A percentile compares a stretch with the other conserved stretches of the same genome.
Conservation (phyloP, 2,113 vertebrate species). For the Amphilophus citrinellus region DNA sequence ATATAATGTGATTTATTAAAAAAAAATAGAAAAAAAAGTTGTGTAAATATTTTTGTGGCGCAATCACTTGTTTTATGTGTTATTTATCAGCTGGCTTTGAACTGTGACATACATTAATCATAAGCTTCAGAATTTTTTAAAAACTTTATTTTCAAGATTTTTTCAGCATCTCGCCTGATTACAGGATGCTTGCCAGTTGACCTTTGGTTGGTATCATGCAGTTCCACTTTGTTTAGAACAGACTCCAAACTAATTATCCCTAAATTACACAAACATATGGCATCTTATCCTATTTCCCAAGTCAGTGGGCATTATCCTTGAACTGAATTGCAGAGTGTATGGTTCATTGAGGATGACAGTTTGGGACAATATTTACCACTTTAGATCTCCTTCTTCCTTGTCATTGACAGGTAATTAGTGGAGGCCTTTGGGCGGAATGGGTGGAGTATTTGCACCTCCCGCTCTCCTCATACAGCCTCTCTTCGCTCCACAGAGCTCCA, state of each 20-base stretch:
- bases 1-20: not conserved
- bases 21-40: not conserved
- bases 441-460: slow-evolving; percentile 39
- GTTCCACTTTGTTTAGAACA: slow-evolving; percentile 46
- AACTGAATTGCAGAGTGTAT: slow-evolving; percentile 46
- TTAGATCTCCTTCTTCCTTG: slow-evolving; percentile 45
- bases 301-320: slow-evolving; percentile 56
- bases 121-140: not conserved
- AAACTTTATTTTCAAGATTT: not conserved
- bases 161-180: slow-evolving; percentile 5
- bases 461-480: slow-evolving; percentile 45
- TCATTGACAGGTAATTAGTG: slow-evolving; percentile 74
- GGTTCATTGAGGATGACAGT: slow-evolving; percentile 56
- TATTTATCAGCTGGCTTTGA: not conserved
- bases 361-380: slow-evolving; percentile 70
- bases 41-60: not conserved
- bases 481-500: slow-evolving; percentile 41
- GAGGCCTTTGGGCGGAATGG: slow-evolving; percentile 57
- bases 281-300: slow-evolving; percentile 52
- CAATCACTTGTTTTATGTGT: not conserved
- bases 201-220: slow-evolving; percentile 30
- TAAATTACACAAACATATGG: slow-evolving; percentile 62
- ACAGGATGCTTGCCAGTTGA: not conserved
- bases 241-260: slow-evolving; percentile 51
- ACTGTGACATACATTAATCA: not conserved